Evolutionary conservation across 2,888 invertebrate genomes (phyloP).

Genomic region (Eupeodes latifasciatus): DNA sequence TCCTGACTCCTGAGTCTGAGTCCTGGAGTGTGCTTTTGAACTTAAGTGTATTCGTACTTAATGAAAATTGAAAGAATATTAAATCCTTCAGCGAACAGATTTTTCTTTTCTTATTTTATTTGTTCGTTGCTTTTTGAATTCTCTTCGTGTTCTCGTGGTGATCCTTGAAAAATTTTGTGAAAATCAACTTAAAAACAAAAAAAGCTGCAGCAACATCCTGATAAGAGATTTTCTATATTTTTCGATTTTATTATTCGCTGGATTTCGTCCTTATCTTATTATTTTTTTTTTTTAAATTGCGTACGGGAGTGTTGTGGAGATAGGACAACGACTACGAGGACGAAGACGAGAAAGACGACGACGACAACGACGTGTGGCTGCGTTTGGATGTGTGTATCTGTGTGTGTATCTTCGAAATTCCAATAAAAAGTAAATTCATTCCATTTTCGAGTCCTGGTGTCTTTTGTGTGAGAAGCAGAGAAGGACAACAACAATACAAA

Average conservation of each 20-base stretch:
- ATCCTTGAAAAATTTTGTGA: background rate
- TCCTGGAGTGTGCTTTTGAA: slow-evolving; percentile 67
- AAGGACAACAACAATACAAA: slow-evolving; percentile 49
- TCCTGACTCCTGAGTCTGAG: background rate
- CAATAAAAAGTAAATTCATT: slow-evolving; percentile 51
- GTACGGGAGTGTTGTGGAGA: slow-evolving; percentile 47
- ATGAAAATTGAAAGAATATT: slow-evolving; percentile 43
- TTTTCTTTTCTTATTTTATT: slow-evolving; percentile 3
- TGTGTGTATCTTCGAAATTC: slow-evolving; percentile 58
- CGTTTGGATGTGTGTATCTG: slow-evolving; percentile 32
- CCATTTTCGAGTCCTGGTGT: slow-evolving; percentile 13
- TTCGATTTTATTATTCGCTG: slow-evolving; percentile 13
- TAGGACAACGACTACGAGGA: background rate
- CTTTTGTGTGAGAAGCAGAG: slow-evolving; percentile 23
- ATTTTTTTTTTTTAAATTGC: slow-evolving; percentile 26
- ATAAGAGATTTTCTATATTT: slow-evolving; percentile 41
- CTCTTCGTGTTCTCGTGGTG: background rate
- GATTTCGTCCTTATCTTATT: slow-evolving; percentile 8
- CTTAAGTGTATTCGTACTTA: slow-evolving; percentile 47
- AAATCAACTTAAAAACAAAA: slow-evolving; percentile 13
- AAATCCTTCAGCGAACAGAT: slow-evolving; percentile 46
- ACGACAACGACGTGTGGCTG: background rate
- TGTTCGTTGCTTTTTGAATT: background rate
- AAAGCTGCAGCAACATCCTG: background rate
- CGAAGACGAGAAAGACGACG: background rate